Evolutionary conservation across 2,888 invertebrate genomes (phyloP).

Genomic region (Aporophyla lueneburgensis): DNA sequence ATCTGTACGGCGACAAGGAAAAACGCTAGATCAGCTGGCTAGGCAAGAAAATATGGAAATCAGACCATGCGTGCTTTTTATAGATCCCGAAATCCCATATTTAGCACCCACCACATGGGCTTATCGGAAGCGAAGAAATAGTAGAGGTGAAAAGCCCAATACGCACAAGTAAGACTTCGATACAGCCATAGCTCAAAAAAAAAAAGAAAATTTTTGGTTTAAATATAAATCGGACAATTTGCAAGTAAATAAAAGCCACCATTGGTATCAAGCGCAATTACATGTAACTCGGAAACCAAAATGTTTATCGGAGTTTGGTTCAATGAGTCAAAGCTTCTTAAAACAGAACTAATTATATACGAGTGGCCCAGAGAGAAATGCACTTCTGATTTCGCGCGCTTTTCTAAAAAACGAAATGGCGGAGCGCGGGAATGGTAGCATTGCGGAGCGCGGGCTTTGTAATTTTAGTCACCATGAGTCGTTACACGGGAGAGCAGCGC

Average conservation of each 20-base stretch:
- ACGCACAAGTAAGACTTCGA: slow-evolving; percentile 9
- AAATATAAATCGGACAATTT: not conserved
- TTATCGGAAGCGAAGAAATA: slow-evolving; percentile 10
- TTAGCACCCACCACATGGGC: slow-evolving; percentile 23
- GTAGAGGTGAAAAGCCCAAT: slow-evolving; percentile 28
- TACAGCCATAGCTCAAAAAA: slow-evolving; percentile 7
- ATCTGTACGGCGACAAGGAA: slow-evolving; percentile 1
- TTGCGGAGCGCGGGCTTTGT: no score
- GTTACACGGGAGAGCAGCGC: not conserved
- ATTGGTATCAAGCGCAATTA: no score
- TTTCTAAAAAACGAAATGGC: no score
- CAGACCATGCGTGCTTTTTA: slow-evolving; percentile 29
- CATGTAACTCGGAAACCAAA: no score
- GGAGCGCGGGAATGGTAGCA: no score
- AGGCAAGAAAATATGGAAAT: slow-evolving; percentile 4
- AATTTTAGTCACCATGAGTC: not conserved
- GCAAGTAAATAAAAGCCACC: not conserved
- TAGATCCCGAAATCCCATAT: slow-evolving; percentile 15
- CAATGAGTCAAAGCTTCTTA: no score
- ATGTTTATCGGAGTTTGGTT: no score
- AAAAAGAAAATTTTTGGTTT: slow-evolving; percentile 19
- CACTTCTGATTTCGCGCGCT: no score
- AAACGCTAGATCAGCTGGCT: slow-evolving; percentile 12
- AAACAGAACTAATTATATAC: no score
- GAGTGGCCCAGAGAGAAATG: no score